These are phyloP conservation scores for Helostoma temminkii DNA, from an alignment of 2,797 vertebrate genomes.

Conservation along the genomic window DNA sequence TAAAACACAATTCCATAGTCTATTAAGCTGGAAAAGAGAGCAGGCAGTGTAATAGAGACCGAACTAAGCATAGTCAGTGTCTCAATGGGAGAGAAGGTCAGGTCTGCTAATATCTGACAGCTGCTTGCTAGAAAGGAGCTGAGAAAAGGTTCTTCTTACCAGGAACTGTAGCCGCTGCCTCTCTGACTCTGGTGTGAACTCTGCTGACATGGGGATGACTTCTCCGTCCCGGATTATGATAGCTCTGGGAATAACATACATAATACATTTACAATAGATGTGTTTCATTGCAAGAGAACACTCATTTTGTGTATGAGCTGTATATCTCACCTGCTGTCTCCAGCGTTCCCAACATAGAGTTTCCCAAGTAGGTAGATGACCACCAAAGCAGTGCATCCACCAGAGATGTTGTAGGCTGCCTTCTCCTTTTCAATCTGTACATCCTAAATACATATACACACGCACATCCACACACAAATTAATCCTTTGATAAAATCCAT, in stretches of 20 bases:
- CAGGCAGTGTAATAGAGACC: slow-evolving; percentile 39
- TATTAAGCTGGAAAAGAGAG: slow-evolving; percentile 55
- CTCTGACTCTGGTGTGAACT: slow-evolving; percentile 98
- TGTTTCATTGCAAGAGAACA: not conserved
- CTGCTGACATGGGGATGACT: slow-evolving; percentile 94
- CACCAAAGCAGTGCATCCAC: slow-evolving; percentile 94
- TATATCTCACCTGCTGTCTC: slow-evolving; percentile 93
- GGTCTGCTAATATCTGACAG: slow-evolving; percentile 59
- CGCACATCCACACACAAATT: slow-evolving; percentile 18
- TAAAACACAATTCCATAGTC: slow-evolving; percentile 65
- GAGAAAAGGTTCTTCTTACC: slow-evolving; percentile 80
- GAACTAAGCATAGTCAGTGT: slow-evolving; percentile 49
- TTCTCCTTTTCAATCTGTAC: slow-evolving; percentile 93
- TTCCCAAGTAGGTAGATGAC: slow-evolving; percentile 92
- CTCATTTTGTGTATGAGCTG: not conserved
- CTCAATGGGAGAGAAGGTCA: slow-evolving; percentile 57
- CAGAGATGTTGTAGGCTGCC: slow-evolving; percentile 90
- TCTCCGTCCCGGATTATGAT: slow-evolving; percentile 94
- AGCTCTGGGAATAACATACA: too few species aligned
- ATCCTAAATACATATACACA: slow-evolving; percentile 84
- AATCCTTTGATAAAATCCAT: slow-evolving; percentile 7
- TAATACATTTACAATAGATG: accelerated
- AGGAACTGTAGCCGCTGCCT: slow-evolving; percentile 96
- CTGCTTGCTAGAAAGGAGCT: slow-evolving; percentile 41
- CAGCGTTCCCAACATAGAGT: slow-evolving; percentile 95